Evolutionary conservation across 1,140 invertebrate species (phyloP), one percentile per base, ranked within the genome.

Genomic region (Drosophila carrolli): DNA sequence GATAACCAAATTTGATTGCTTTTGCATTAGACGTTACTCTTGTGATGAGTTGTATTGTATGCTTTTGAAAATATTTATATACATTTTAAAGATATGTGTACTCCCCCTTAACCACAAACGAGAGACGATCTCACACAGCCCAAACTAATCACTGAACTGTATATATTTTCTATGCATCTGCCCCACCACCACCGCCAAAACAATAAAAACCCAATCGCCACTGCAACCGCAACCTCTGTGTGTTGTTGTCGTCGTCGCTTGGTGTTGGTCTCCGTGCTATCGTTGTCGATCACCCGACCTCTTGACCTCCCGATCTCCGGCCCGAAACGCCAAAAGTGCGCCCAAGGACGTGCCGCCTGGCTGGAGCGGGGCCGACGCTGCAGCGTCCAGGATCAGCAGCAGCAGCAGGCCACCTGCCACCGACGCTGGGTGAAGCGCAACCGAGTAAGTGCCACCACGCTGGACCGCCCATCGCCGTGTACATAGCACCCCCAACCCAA

Each of bases 381-480:
- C 94, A 96, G 94, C 90, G 94, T 96, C 93, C 94, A 95, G 91
- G 95, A 95, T 80, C 79, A 81, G 55, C 86, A 92, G 55, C 94
- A 95, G 84, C 94, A 94, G 77, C 93, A 93, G 50, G 94, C 94
- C 83, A 94, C 94, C 78, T 93, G 93, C 70, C 94, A 96, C 91
- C 94, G 95, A 72, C 93, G 95, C 93, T 97, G 96, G 96, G 96
- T 96, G 94, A 96, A 96, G 93, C 95, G 95, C 93, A 97, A 97
- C 93, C 94, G 96, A 94, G 96, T 97, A 94, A 94, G 93, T 92
- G 57, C 58, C 44, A 65, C 51, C 77, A 78, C 68, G 43, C 59
- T 79, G 76, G 67, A 76, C 48, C 59, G 40, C 10, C 38, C 32
- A 16, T 14, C 40, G 27, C 46, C 29, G 35, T 51, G 50, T 70